Evolutionary conservation across 2,797 vertebrate species (phyloP), one percentile per base, ranked within the genome.

Genomic region (Macropodus opercularis): DNA sequence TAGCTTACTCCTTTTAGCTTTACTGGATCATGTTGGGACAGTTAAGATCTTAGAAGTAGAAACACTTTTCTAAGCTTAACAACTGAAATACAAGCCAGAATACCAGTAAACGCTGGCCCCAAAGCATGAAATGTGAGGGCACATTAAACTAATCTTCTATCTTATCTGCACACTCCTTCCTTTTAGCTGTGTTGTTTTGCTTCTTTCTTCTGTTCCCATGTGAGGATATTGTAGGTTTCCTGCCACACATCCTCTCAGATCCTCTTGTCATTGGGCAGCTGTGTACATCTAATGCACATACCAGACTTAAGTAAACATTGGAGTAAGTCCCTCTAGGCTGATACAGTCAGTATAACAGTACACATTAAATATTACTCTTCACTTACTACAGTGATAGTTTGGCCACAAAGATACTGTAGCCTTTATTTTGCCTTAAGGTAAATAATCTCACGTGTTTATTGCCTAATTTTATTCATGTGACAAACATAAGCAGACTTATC

Each of bases 161-260:
- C 56, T 41, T 26, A 67, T 79, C 54, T 53, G 53, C 31, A 60
- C 57, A 75, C 54, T 27, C 52, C 72, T 78, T 75, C 53, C 65
- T 70, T 21, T 48, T 32, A 48, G 52, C 63, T 26, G 0, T 50
- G 18, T 26, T 14, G 27, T 10, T 31, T 11, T 13, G 31, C 64
- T 63, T 46, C 63, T 66, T 76, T 69, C 68, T 67, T 73, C 74
- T 44, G 48, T 60, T 66, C 15, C 40, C 18, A 39, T 13, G 34
- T 43, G 65, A 79, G 55, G 73, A 85, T 77, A 76, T 66, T 59
- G 46, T 68, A 59, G 52, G 47, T 64, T 85, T 90, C 86, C 86
- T 88, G 85, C 9, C 62, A 76, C 69, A 83, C 67, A 72, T 77
- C 51, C 41, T 22, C 47, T 63, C 10, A 0, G 35, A 85, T 85